Evolutionary conservation across 2,888 invertebrate species (phyloP), one percentile per base, ranked within the genome.

Genomic region (Napeogenes sylphis): DNA sequence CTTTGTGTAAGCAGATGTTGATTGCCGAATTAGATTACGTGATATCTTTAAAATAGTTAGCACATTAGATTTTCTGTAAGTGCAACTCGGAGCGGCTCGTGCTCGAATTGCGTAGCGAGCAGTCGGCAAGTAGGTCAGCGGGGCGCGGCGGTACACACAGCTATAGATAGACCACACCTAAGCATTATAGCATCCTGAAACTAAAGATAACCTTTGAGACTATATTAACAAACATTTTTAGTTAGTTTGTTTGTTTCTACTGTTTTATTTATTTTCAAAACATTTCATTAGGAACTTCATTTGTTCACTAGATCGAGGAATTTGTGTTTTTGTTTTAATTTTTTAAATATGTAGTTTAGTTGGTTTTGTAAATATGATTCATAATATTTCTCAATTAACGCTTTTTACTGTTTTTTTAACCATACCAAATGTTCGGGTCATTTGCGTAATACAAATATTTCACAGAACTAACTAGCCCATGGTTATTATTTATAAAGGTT

Each of bases 51-150:
- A 65, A 67, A 63, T 66, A 62, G 66, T 66, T 59, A 66, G 53
- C 64, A 65, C 61, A 62, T 65, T 64, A 64, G 63, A 64, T 56
- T 59, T 64, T 65, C 60, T 66, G 69, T 65, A 66, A 67, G 70
- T 68, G 70, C 68, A 73, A 71, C 59, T 57, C 71, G 76, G 81
- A 81, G 83, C 84, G 80, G 82, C 83, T 82, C 86, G 85, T 82
- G 85, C 80, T 85, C 82, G 82, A 83, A 84, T 88, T 87, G 88
- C 88, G 88, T 87, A 85, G 87, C 69, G 81, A 82, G 78, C 84
- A 82, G 81, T 83, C 82, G 75, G 82, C 84, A 90, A 86, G 79
- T 90, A 82, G 90, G 90, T 90, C 87, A 89, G 81, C 85, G 78
- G 90, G 87, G 80, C 88, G 58, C 56, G 61, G 38, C 54, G 55